Evolutionary conservation across 2,113 vertebrate genomes (phyloP).

Genomic region (Aegithalos caudatus): DNA sequence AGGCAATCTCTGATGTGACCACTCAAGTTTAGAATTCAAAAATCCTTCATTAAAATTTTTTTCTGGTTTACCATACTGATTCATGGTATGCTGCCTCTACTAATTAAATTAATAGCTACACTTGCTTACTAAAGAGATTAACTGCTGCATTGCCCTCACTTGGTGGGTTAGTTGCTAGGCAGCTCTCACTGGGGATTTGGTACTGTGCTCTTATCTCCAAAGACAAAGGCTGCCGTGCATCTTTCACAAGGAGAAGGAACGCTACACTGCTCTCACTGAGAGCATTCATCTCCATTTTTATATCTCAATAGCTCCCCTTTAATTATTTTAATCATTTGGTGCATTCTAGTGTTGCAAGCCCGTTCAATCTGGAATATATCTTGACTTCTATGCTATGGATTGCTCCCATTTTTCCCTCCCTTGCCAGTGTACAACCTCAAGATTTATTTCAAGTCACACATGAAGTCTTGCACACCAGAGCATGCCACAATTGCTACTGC

Average conservation of each 20-base stretch:
- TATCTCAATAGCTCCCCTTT: slow-evolving; percentile 63
- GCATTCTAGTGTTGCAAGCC: slow-evolving; percentile 47
- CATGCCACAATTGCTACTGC: neutral
- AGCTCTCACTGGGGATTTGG: slow-evolving; percentile 43
- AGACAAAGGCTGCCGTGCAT: neutral
- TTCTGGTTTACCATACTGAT: slow-evolving; percentile 42
- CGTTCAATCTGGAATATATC: slow-evolving; percentile 48
- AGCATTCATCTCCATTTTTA: slow-evolving; percentile 45
- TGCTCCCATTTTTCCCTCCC: neutral
- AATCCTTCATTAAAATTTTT: slow-evolving; percentile 65
- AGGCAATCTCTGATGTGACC: neutral
- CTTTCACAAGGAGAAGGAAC: slow-evolving; percentile 31
- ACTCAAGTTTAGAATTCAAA: slow-evolving; percentile 50
- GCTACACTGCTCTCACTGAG: slow-evolving; percentile 1
- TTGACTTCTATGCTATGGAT: neutral
- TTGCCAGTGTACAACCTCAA: neutral
- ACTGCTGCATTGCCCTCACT: slow-evolving; percentile 45
- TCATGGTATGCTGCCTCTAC: slow-evolving; percentile 66
- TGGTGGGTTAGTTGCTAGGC: slow-evolving; percentile 68
- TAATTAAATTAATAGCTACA: slow-evolving; percentile 81
- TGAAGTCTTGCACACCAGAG: neutral
- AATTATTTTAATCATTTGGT: slow-evolving; percentile 63
- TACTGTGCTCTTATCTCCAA: slow-evolving; percentile 18
- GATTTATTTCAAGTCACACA: neutral
- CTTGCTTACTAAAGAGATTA: slow-evolving; percentile 73